Conservation (phyloP, 2,888 invertebrate species). For the Ashinkailepas kermadecensis region DNA sequence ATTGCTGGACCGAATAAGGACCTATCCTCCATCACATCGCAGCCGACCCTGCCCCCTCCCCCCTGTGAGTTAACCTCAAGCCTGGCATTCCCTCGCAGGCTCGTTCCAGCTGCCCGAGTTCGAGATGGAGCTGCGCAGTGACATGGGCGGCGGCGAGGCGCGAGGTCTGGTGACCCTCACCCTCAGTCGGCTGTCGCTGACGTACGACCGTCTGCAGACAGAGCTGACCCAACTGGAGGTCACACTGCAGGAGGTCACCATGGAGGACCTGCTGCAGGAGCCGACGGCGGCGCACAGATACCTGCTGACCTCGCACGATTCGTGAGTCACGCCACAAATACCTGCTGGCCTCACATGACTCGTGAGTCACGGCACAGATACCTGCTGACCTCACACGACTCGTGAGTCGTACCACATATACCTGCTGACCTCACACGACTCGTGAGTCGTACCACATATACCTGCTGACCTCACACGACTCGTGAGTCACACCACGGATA, state of each 20-base stretch:
- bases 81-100: neutral
- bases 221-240: slow-evolving; percentile 58
- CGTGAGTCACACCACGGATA: too few relatives aligned
- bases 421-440: too few relatives aligned
- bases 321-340: slow-evolving; percentile 42
- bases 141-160: slow-evolving; percentile 27
- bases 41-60: too few relatives aligned
- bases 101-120: slow-evolving; percentile 32
- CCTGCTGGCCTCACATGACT: slow-evolving; percentile 2
- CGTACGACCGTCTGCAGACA: slow-evolving; percentile 58
- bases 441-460: too few relatives aligned
- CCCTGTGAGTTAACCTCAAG: too few relatives aligned
- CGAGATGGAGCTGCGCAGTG: slow-evolving; percentile 33
- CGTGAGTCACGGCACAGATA: neutral
- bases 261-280: slow-evolving; percentile 80
- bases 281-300: slow-evolving; percentile 70
- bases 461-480: too few relatives aligned
- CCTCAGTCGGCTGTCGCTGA: slow-evolving; percentile 71
- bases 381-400: neutral
- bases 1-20: too few relatives aligned
- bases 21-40: too few relatives aligned
- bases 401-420: too few relatives aligned
- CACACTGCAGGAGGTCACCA: slow-evolving; percentile 71
- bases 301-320: slow-evolving; percentile 63
- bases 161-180: slow-evolving; percentile 64